Evolutionary conservation across 2,113 vertebrate genomes (phyloP), one percentile per base, ranked within the genome.

Genomic region (Hucho hucho): DNA sequence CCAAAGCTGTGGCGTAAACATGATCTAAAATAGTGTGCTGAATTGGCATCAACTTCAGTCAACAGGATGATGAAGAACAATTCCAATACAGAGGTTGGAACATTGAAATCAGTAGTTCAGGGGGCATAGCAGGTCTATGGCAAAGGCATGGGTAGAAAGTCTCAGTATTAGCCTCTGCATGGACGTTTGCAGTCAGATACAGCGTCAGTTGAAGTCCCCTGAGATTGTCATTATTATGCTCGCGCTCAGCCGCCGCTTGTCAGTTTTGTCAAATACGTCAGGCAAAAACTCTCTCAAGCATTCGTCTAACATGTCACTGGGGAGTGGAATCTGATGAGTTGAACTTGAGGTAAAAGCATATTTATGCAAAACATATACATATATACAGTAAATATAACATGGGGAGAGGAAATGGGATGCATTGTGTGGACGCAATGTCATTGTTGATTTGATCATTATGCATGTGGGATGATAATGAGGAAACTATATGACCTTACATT

Each of bases 141-240:
- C 12, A 53, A 53, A 16, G 49, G 49, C 3, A 14, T 18, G 49
- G 49, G 16, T 18, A 53, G 16, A 16, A 53, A 14, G 12, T 53
- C 4, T 53, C 49, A 16, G 9, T 43, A 18, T 53, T 14, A 53
- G 49, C 16, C 4, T 53, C 49, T 53, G 4, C 49, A 53, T 53
- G 16, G 49, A 16, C 4, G 14, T 53, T 53, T 53, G 49, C 49
- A 53, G 49, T 14, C 49, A 53, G 49, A 53, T 53, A 18, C 49
- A 63, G 64, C 65, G 24, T 72, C 6, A 65, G 64, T n/a, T 3
- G 1, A 73, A 28, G 61, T 58, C 76, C 68, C 65, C 49, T 22
- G 70, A 59, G 49, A 75, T 25, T 28, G 70, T 24, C 61, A 70
- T 61, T 61, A 79, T 76, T 75, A 79, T 43, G 70, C 49, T 46